Evolutionary conservation across 2,797 vertebrate genomes (phyloP).

Genomic region (Notamacropus eugenii): DNA sequence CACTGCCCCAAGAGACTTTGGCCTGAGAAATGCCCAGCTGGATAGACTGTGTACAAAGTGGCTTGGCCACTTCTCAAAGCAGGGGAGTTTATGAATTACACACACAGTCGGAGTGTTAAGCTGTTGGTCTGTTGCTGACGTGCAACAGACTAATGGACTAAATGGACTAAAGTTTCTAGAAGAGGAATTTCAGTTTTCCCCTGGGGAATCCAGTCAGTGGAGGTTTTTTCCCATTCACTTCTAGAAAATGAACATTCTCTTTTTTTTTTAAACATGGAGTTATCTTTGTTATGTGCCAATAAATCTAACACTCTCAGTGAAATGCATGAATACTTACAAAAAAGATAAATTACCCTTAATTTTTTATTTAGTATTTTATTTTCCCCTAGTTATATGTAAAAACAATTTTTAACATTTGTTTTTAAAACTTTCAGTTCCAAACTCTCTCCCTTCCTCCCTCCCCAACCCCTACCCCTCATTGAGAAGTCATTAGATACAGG

Average conservation of each 20-base stretch:
- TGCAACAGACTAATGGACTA: background rate
- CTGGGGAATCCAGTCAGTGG: background rate
- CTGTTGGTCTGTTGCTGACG: background rate
- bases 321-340: too few species aligned
- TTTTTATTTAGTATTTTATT: too few species aligned
- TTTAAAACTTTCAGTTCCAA: too few species aligned
- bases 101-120: background rate
- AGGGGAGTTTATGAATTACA: background rate
- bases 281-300: too few species aligned
- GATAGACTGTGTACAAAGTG: background rate
- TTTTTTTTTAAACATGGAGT: too few species aligned
- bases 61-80: background rate
- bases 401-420: too few species aligned
- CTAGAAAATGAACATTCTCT: background rate
- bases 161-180: background rate
- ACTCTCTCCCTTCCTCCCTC: too few species aligned
- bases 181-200: background rate
- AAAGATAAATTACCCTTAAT: too few species aligned
- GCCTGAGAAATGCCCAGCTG: background rate
- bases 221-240: background rate
- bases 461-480: too few species aligned
- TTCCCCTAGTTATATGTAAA: too few species aligned
- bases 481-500: too few species aligned
- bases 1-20: background rate
- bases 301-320: too few species aligned